A percentile compares a stretch with the other conserved stretches of the same genome.
phyloP scores from a whole-genome alignment of 2,888 invertebrate species.

The Gymnosoma rotundatum region DNA sequence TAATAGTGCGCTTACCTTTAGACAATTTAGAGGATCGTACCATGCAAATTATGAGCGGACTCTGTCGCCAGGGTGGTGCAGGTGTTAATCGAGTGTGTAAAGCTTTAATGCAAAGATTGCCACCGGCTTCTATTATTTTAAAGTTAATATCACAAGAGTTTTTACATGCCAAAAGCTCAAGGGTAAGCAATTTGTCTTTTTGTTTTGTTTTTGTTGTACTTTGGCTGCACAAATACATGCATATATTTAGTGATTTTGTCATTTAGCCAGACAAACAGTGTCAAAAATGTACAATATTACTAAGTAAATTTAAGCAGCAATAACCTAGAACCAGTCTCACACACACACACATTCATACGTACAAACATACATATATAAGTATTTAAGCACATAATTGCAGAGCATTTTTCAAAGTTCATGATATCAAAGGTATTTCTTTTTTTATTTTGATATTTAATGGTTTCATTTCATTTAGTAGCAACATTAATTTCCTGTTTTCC shows the following conservation, averaged over 20 bases:
- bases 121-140: constrained; percentile 82
- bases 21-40: constrained; percentile 82
- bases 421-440: constrained; percentile 56
- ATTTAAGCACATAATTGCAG: constrained; percentile 11
- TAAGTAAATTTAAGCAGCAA: neutral
- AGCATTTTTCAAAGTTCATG: constrained; percentile 37
- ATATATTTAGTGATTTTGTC: neutral
- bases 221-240: neutral
- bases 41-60: constrained; percentile 80
- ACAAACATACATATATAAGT: neutral
- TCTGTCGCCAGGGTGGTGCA: constrained; percentile 81
- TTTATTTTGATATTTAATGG: constrained; percentile 43
- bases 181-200: constrained; percentile 75
- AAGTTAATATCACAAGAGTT: constrained; percentile 82
- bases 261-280: constrained; percentile 6
- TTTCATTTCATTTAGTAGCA: constrained; percentile 58
- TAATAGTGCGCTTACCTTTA: constrained; percentile 81
- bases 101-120: constrained; percentile 82
- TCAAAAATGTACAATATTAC: neutral
- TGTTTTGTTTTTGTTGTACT: neutral
- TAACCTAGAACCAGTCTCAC: constrained; percentile 6
- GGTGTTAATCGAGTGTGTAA: constrained; percentile 82
- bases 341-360: neutral
- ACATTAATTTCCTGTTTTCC: constrained; percentile 64
- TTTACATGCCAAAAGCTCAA: constrained; percentile 82